Percentiles rank a stretch among this genome's conserved stretches.
These are phyloP conservation scores for Alviniconcha strummeri DNA, from an alignment of 2,888 invertebrate species.

Conservation along the genomic window DNA sequence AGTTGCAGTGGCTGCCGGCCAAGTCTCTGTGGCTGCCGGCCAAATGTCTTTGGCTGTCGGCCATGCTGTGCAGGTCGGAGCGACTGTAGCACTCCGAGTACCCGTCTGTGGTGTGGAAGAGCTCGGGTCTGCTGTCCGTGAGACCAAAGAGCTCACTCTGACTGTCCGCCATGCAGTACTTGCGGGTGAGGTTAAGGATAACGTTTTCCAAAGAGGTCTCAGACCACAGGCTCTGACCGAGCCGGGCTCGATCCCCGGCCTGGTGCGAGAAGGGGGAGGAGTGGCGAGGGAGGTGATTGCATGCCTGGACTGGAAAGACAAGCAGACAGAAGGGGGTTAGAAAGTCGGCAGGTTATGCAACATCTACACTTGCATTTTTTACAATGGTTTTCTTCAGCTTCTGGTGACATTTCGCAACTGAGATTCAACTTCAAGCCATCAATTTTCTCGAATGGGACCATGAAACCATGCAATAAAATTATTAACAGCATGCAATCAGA, in stretches of 20 bases:
- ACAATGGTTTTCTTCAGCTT: too few relatives aligned
- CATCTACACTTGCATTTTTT: too few relatives aligned
- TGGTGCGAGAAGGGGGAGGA: conserved; percentile 41
- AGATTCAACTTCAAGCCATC: too few relatives aligned
- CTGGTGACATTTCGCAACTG: too few relatives aligned
- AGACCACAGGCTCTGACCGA: conserved; percentile 48
- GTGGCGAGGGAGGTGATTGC: conserved; percentile 44
- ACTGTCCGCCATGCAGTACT: conserved; percentile 44
- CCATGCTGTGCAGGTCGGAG: not conserved
- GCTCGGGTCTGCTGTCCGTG: conserved; percentile 16
- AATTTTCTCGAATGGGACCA: too few relatives aligned
- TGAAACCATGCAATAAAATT: too few relatives aligned
- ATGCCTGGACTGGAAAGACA: conserved; percentile 39
- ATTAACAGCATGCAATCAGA: too few relatives aligned
- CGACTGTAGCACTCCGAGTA: not conserved
- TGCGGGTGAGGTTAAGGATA: conserved; percentile 50
- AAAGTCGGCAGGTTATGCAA: too few relatives aligned
- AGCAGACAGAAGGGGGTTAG: not conserved
- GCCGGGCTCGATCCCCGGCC: conserved; percentile 29
- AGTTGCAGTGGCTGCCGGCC: not conserved
- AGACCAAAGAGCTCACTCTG: conserved; percentile 21
- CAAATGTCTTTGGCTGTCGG: not conserved
- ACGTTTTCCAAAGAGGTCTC: conserved; percentile 67
- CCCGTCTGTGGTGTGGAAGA: conserved; percentile 4
- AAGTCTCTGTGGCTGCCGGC: not conserved